These are phyloP conservation scores for Zaprionus capensis DNA, from an alignment of 1,140 invertebrate genomes.

Conservation along the genomic window DNA sequence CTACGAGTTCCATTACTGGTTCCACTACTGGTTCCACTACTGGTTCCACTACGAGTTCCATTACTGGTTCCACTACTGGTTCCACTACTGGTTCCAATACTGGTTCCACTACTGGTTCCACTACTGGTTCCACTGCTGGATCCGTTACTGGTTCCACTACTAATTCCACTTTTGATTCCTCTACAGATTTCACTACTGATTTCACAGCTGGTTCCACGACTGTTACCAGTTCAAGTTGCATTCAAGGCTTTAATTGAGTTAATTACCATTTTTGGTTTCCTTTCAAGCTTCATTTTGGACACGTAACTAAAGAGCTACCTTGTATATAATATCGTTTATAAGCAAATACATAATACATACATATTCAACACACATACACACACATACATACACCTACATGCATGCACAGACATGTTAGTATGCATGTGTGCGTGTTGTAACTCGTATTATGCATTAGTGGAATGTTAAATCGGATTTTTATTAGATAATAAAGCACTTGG, in stretches of 20 bases:
- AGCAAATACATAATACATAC: not conserved
- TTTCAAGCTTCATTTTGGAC: not conserved
- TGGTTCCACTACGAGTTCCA: too few species aligned
- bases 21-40: too few species aligned
- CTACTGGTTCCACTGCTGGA: too few species aligned
- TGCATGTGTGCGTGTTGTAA: not conserved
- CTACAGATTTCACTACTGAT: not conserved
- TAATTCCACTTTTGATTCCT: not conserved
- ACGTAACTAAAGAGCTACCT: not conserved
- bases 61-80: too few species aligned
- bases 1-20: too few species aligned
- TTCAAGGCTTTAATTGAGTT: not conserved
- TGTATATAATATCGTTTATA: not conserved
- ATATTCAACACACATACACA: not conserved
- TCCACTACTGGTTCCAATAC: too few species aligned
- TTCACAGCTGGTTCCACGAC: not conserved
- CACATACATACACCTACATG: not conserved
- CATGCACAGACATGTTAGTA: not conserved
- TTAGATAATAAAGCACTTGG: conserved; percentile 2
- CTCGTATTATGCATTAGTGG: not conserved
- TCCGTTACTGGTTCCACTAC: too few species aligned
- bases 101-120: too few species aligned
- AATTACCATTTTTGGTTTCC: not conserved
- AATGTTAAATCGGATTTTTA: not conserved
- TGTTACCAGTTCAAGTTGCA: not conserved